phyloP scores from a whole-genome alignment of 2,888 invertebrate species.

The Andricus quercusramuli region DNA sequence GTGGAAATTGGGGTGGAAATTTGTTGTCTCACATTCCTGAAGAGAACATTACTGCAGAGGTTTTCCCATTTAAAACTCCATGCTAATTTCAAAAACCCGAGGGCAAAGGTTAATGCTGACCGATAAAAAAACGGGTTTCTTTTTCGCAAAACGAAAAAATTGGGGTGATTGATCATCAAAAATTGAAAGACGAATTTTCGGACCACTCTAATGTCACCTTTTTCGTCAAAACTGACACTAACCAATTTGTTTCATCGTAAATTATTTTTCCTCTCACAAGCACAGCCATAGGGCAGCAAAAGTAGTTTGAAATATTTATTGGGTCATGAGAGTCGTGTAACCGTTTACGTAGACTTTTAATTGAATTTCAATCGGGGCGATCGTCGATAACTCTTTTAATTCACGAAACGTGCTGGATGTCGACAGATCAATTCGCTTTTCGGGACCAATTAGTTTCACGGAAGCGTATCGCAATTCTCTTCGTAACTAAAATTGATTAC shows the following conservation, averaged over 20 bases:
- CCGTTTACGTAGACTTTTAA: background rate
- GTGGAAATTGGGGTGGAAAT: too few species aligned
- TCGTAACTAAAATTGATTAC: background rate
- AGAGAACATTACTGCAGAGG: too few species aligned
- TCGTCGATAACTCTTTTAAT: background rate
- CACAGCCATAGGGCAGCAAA: background rate
- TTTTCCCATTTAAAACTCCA: too few species aligned
- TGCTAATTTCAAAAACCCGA: too few species aligned
- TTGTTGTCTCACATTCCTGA: too few species aligned
- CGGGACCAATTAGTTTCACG: background rate
- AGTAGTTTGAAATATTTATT: background rate
- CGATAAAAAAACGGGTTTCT: too few species aligned
- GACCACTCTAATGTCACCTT: too few species aligned
- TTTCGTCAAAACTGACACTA: background rate
- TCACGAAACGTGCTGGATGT: background rate
- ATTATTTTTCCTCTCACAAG: background rate
- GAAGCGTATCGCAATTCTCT: background rate
- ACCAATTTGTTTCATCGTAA: background rate
- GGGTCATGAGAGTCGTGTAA: background rate
- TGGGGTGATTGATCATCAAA: too few species aligned
- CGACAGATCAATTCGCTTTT: background rate
- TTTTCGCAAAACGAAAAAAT: too few species aligned
- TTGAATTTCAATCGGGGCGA: background rate
- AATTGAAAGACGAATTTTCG: too few species aligned
- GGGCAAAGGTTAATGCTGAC: too few species aligned